A percentile compares a stretch with the other conserved stretches of the same genome.
Conservation (phyloP, 2,797 vertebrate species). For the Silurus aristotelis region DNA sequence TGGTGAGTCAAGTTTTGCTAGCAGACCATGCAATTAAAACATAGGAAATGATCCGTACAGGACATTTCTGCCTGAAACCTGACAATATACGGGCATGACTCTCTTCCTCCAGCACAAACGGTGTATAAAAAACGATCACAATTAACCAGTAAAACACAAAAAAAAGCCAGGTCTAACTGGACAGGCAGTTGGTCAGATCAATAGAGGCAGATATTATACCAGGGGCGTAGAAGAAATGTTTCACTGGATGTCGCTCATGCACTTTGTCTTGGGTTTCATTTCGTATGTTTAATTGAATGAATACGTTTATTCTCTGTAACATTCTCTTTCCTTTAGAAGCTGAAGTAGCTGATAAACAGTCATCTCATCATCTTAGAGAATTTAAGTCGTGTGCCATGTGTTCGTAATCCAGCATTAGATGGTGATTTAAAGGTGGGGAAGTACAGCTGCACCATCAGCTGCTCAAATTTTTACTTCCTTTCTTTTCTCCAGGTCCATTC, state of each 20-base stretch:
- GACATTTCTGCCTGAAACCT: not conserved
- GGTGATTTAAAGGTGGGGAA: slow-evolving; percentile 9
- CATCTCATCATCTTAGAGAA: not conserved
- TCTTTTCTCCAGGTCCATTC: slow-evolving; percentile 18
- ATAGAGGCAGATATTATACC: not conserved
- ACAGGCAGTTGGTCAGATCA: not conserved
- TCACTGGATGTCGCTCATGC: not conserved
- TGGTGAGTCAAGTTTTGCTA: too few relatives aligned
- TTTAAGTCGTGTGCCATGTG: slow-evolving; percentile 17
- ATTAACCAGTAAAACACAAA: too few relatives aligned
- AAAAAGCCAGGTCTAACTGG: not conserved
- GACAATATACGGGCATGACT: not conserved
- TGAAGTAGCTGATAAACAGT: not conserved
- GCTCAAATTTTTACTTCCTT: slow-evolving; percentile 9
- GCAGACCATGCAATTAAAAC: too few relatives aligned
- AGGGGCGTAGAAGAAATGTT: not conserved
- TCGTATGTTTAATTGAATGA: too few relatives aligned
- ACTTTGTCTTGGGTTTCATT: not conserved
- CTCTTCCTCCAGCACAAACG: not conserved
- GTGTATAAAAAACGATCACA: not conserved
- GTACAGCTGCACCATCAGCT: slow-evolving; percentile 53
- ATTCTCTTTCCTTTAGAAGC: not conserved
- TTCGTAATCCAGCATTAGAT: slow-evolving; percentile 6
- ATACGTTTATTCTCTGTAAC: not conserved
- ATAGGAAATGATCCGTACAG: not conserved